Evolutionary conservation across 2,888 invertebrate genomes (phyloP).

Genomic region (Lymantria dispar): DNA sequence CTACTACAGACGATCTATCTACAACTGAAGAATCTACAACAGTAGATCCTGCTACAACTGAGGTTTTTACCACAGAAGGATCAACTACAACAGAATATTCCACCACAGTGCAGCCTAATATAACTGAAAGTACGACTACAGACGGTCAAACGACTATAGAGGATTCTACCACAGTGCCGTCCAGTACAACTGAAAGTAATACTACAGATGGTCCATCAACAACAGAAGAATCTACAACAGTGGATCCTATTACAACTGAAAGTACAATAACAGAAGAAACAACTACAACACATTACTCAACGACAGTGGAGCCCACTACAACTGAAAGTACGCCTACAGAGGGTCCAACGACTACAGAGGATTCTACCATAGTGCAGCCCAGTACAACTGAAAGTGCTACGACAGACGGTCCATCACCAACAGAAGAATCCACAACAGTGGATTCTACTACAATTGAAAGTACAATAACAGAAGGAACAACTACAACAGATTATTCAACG

Average conservation of each 20-base stretch:
- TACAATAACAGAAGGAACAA: slow-evolving; percentile 2
- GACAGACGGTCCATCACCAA: background rate
- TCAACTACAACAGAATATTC: background rate
- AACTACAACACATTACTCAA: background rate
- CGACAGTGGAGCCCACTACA: background rate
- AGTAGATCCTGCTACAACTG: slow-evolving; percentile 1
- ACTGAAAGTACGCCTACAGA: background rate
- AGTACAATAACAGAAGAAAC: slow-evolving; percentile 1
- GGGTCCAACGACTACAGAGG: background rate
- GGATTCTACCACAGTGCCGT: slow-evolving; percentile 1
- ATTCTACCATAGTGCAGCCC: background rate
- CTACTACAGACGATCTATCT: slow-evolving; percentile 1
- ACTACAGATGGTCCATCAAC: background rate
- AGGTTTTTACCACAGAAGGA: background rate
- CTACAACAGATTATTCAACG: background rate
- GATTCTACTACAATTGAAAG: slow-evolving; percentile 1
- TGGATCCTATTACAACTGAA: background rate
- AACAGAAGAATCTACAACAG: background rate
- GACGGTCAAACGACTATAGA: slow-evolving; percentile 2
- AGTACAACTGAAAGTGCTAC: background rate
- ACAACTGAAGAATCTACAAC: slow-evolving; percentile 1
- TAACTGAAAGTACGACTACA: background rate
- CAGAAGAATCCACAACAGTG: slow-evolving; percentile 4
- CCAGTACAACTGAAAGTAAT: background rate
- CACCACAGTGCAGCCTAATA: background rate